Evolutionary conservation across 2,797 vertebrate species (phyloP).

Genomic region (Lagorchestes hirsutus): DNA sequence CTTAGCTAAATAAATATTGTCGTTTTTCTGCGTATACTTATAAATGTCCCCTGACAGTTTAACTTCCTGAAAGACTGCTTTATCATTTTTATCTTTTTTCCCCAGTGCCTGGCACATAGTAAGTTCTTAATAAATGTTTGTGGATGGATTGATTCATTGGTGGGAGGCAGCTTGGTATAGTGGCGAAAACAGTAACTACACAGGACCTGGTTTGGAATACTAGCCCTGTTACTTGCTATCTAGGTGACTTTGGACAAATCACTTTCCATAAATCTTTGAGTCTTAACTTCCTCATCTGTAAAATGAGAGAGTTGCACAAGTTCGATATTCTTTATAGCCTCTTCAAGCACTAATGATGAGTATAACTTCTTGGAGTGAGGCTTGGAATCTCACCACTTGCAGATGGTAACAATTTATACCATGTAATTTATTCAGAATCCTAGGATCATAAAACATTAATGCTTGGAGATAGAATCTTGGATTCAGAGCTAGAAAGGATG

Average conservation of each 20-base stretch:
- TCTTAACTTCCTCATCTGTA: neutral
- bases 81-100: neutral
- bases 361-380: neutral
- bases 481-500: neutral
- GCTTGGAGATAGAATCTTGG: neutral
- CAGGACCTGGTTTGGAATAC: neutral
- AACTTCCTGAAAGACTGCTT: neutral
- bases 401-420: neutral
- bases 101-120: neutral
- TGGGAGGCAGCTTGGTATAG: neutral
- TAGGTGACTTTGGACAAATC: neutral
- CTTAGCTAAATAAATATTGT: neutral
- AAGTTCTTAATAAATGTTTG: neutral
- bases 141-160: neutral
- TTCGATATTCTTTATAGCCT: neutral
- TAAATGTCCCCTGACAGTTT: neutral
- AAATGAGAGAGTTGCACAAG: neutral
- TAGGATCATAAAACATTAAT: neutral
- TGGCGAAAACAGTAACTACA: neutral
- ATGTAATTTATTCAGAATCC: neutral
- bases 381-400: neutral
- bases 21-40: neutral
- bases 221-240: neutral
- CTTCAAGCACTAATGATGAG: neutral
- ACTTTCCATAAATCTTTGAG: neutral